A percentile compares a stretch with the other conserved stretches of the same genome.
These are phyloP conservation scores for Steatocranus sp. DNA, from an alignment of 2,797 vertebrate species.

Conservation along the genomic window DNA sequence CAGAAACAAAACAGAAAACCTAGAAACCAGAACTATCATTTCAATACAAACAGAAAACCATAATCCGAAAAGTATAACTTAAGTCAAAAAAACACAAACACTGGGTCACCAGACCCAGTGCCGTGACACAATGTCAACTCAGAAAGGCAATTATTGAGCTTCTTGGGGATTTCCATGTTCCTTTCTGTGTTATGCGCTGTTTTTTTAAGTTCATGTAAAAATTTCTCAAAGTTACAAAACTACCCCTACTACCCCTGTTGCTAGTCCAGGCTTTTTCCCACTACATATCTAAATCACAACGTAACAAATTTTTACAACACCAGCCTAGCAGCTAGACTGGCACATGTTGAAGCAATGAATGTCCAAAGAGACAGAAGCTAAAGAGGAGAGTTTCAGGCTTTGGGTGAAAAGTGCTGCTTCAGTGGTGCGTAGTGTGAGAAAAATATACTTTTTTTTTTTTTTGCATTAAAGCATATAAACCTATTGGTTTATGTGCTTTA, in stretches of 20 bases:
- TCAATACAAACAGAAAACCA: background rate
- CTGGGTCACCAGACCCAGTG: background rate
- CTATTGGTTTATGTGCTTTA: background rate
- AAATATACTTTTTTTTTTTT: background rate
- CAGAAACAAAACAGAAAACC: background rate
- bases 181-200: background rate
- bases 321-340: background rate
- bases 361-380: background rate
- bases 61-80: accelerated
- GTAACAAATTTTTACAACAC: background rate
- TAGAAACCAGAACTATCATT: background rate
- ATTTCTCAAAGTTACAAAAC: background rate
- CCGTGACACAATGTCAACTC: background rate
- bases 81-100: accelerated
- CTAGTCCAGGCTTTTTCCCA: background rate
- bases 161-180: background rate
- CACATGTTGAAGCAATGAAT: background rate
- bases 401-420: background rate
- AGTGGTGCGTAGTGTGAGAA: background rate
- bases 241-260: background rate
- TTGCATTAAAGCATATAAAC: background rate
- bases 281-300: background rate
- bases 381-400: background rate
- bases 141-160: background rate
- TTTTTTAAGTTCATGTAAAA: background rate